phyloP scores from a whole-genome alignment of 2,797 vertebrate species.

The Pteropus rufus region DNA sequence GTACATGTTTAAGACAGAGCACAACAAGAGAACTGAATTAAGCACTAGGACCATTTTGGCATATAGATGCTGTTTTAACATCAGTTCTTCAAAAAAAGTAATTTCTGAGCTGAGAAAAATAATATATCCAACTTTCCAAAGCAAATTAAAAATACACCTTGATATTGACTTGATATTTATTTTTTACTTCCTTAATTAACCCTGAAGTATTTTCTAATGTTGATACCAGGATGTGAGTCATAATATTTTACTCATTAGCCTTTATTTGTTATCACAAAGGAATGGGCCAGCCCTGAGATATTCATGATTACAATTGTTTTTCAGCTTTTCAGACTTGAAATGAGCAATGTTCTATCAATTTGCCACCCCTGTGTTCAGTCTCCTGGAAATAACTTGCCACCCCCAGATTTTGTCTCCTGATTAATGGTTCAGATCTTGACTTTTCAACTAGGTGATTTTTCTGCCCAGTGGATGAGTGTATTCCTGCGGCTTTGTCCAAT shows the following conservation, averaged over 20 bases:
- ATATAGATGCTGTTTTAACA: neutral
- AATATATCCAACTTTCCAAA: neutral
- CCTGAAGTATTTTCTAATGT: slow-evolving; percentile 36
- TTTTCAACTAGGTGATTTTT: neutral
- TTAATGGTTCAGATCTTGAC: neutral
- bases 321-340: slow-evolving; percentile 13
- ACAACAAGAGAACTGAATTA: neutral
- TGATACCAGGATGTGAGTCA: slow-evolving; percentile 70
- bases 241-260: slow-evolving; percentile 9
- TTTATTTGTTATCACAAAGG: slow-evolving; percentile 19
- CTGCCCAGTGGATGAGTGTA: neutral
- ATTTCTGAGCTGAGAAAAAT: neutral
- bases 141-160: slow-evolving; percentile 3
- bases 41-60: neutral
- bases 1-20: neutral
- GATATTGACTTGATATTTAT: neutral
- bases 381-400: slow-evolving; percentile 32
- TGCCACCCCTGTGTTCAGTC: neutral
- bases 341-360: slow-evolving; percentile 42
- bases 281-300: neutral
- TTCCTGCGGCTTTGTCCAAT: neutral
- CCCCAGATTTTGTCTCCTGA: neutral
- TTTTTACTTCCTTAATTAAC: slow-evolving; percentile 44
- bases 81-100: neutral
- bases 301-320: neutral